A percentile compares a stretch with the other conserved stretches of the same genome.
Conservation (phyloP, 1,140 invertebrate genomes). For the Condylostylus longicornis region DNA sequence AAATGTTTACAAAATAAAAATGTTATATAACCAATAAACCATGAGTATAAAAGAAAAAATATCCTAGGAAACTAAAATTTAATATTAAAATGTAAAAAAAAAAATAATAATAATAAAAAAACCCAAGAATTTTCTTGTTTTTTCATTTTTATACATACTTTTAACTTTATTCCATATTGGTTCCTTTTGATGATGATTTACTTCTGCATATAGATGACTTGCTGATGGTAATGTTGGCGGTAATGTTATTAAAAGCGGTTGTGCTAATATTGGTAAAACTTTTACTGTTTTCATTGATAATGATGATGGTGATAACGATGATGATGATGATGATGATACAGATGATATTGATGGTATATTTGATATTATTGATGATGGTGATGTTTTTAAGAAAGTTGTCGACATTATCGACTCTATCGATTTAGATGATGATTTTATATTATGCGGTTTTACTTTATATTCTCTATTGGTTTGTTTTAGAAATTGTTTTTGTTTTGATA, state of each 20-base stretch:
- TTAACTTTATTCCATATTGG: not conserved
- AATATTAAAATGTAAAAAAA: too few species aligned
- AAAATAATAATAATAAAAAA: too few species aligned
- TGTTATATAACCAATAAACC: too few species aligned
- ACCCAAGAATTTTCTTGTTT: too few species aligned
- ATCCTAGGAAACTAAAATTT: too few species aligned
- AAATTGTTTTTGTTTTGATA: too few species aligned
- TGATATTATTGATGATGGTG: conserved; percentile 11
- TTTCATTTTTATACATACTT: conserved; percentile 6
- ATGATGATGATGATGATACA: conserved; percentile 2
- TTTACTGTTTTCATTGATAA: conserved; percentile 22
- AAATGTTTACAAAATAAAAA: too few species aligned
- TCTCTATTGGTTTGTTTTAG: too few species aligned
- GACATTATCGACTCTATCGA: not conserved
- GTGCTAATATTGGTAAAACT: conserved; percentile 6
- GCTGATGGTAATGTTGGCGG: not conserved
- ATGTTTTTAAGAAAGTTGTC: conserved; percentile 5
- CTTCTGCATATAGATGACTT: conserved; percentile 1
- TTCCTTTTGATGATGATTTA: not conserved
- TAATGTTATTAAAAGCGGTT: not conserved
- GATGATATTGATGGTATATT: conserved; percentile 11
- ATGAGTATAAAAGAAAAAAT: too few species aligned
- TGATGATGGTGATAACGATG: conserved; percentile 14
- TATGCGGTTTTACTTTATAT: not conserved
- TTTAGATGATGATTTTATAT: not conserved